Percentiles rank a stretch among this genome's conserved stretches.
These are phyloP conservation scores for Poeciliopsis occidentalis DNA, from an alignment of 2,113 vertebrate species.

Conservation along the genomic window DNA sequence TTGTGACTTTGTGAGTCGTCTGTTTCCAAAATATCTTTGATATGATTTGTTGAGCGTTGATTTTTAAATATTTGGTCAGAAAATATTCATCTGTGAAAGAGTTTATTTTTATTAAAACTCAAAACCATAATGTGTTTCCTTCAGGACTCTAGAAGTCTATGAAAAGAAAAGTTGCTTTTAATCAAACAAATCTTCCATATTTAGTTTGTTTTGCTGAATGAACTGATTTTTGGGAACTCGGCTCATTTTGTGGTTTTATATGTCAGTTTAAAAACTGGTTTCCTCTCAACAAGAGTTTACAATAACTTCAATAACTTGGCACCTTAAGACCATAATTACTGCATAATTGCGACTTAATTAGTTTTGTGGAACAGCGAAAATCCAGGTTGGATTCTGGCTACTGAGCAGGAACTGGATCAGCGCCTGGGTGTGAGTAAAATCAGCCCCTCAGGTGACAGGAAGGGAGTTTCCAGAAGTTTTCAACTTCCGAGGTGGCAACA, in stretches of 20 bases:
- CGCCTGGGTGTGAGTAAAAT: background rate
- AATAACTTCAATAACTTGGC: background rate
- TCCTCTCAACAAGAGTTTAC: background rate
- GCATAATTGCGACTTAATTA: background rate
- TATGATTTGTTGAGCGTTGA: too few relatives aligned
- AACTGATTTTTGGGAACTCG: background rate
- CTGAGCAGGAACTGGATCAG: background rate
- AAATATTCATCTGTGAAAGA: too few relatives aligned
- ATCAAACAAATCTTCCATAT: background rate
- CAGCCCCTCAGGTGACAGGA: constrained; percentile 1
- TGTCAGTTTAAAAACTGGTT: background rate
- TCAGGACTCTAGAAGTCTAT: too few relatives aligned
- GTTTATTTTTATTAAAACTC: too few relatives aligned
- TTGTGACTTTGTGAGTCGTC: too few relatives aligned
- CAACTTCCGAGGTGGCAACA: background rate
- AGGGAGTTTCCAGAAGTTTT: constrained; percentile 4
- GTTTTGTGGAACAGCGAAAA: background rate
- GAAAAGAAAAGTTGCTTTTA: too few relatives aligned
- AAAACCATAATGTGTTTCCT: too few relatives aligned
- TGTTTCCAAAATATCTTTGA: too few relatives aligned
- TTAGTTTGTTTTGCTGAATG: background rate
- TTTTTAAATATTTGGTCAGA: too few relatives aligned
- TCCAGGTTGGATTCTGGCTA: background rate
- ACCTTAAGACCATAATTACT: background rate
- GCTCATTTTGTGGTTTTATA: background rate